phyloP scores from a whole-genome alignment of 2,113 vertebrate species.

The Puma concolor region DNA sequence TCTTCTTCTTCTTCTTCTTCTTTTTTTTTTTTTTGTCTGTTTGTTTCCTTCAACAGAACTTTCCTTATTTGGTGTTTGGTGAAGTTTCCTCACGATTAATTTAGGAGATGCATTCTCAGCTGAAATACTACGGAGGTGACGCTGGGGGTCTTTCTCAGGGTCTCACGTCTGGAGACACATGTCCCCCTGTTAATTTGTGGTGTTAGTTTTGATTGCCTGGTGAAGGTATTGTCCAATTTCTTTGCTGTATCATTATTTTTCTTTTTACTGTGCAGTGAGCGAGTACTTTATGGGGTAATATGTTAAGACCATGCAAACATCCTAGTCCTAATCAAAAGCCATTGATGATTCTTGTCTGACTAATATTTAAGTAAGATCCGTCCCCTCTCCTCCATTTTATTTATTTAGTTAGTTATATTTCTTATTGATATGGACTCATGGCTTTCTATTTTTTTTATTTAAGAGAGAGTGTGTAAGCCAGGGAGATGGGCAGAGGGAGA shows the following conservation, averaged over 20 bases:
- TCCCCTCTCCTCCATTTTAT: not conserved
- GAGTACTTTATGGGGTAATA: not conserved
- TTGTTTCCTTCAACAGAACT: not conserved
- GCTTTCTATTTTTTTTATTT: not conserved
- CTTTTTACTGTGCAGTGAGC: not conserved
- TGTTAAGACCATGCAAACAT: not conserved
- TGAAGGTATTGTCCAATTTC: not conserved
- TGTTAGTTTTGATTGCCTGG: not conserved
- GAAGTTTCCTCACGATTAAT: not conserved
- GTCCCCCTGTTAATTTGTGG: not conserved
- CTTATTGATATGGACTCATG: not conserved
- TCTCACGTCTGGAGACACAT: not conserved
- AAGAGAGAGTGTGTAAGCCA: too few relatives aligned
- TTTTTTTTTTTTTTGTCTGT: too few relatives aligned
- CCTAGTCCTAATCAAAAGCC: not conserved
- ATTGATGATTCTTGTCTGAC: not conserved
- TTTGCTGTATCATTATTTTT: not conserved
- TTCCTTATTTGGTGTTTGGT: not conserved
- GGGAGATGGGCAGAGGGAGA: too few relatives aligned
- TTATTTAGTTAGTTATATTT: not conserved
- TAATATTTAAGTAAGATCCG: not conserved
- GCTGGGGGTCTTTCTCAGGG: not conserved
- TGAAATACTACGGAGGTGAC: not conserved
- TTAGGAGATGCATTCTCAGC: not conserved
- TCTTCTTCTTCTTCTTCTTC: too few relatives aligned